Percentiles rank a stretch among this genome's conserved stretches.
These are phyloP conservation scores for Tachina fera DNA, from an alignment of 2,888 invertebrate genomes.

Conservation along the genomic window DNA sequence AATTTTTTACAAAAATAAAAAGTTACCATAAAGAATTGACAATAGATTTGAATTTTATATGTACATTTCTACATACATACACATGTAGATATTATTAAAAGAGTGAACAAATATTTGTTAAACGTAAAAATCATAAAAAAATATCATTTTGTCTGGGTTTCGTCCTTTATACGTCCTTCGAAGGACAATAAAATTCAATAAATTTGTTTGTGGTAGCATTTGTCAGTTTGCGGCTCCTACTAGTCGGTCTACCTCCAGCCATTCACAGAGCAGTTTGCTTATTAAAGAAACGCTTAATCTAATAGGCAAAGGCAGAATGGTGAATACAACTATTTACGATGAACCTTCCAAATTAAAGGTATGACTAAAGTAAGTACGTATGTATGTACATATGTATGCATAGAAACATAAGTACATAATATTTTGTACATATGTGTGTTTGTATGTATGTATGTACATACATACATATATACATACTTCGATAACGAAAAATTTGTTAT, in stretches of 20 bases:
- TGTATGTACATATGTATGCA: not conserved
- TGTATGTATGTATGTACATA: not conserved
- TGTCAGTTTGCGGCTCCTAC: constrained; percentile 12
- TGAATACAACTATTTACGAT: constrained; percentile 80
- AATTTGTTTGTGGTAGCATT: constrained; percentile 5
- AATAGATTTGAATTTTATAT: not conserved
- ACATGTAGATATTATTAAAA: not conserved
- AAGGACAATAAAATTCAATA: constrained; percentile 38
- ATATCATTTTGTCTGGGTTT: constrained; percentile 42
- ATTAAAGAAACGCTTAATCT: constrained; percentile 21
- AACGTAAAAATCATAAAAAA: constrained; percentile 10
- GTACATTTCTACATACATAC: not conserved
- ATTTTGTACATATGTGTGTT: no score
- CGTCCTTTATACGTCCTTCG: constrained; percentile 48
- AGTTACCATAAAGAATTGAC: constrained; percentile 24
- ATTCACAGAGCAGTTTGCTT: constrained; percentile 46
- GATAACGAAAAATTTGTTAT: no score
- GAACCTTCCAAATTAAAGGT: constrained; percentile 80
- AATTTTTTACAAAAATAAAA: constrained; percentile 28
- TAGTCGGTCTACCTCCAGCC: not conserved
- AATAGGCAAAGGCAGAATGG: constrained; percentile 75
- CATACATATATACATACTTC: not conserved
- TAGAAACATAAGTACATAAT: not conserved
- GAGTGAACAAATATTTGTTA: constrained; percentile 3
- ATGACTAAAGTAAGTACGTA: constrained; percentile 53